Evolutionary conservation across 1,140 invertebrate species (phyloP), one percentile per base, ranked within the genome.

Genomic region (Mesaphorura yosii): DNA sequence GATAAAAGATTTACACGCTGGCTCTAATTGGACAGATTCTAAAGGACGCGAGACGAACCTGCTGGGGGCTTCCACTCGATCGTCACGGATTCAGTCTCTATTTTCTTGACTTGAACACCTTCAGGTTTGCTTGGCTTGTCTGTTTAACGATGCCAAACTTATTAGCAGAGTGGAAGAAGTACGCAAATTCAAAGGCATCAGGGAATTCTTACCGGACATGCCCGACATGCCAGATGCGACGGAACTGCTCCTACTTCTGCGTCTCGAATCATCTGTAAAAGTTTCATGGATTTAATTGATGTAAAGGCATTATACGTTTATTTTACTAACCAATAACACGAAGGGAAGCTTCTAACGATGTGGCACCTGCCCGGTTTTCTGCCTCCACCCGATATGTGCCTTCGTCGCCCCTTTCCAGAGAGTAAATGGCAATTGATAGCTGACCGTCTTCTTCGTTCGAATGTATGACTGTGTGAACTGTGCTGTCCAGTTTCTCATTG

Each of bases 61-160:
- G 84, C 86, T 50, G 88, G 86, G 40, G 84, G 82, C 64, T 82
- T 81, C 88, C 88, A 91, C 69, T 81, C 77, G 46, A 88, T 73
- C 2, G 75, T 79, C 3, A 86, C 77, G 0, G 79, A 78, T 59
- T 84, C 79, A 58, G 78, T 76, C 58, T 78, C 78, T 20, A 88
- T 76, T 60, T 86, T 82, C 60, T 79, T 81, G 26, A 86, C 75
- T 29, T 78, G 67, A 1, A 91, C 71, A 31, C 80, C 80, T 70
- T 86, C 78, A 0, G 90, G 90, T 64, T 79, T 80, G 51, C 78
- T 77, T 5, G 90, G 89, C 68, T 86, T 84, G 64, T 90, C 88
- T 84, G 65, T 57, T 12, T n/a, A 23, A 20, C 19, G 6, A 22
- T n/a, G n/a, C n/a, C n/a, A n/a, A n/a, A n/a, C n/a, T n/a, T n/a